These are phyloP conservation scores for Oscheius sp. DNA, from an alignment of 2,888 invertebrate species.

Conservation along the genomic window DNA sequence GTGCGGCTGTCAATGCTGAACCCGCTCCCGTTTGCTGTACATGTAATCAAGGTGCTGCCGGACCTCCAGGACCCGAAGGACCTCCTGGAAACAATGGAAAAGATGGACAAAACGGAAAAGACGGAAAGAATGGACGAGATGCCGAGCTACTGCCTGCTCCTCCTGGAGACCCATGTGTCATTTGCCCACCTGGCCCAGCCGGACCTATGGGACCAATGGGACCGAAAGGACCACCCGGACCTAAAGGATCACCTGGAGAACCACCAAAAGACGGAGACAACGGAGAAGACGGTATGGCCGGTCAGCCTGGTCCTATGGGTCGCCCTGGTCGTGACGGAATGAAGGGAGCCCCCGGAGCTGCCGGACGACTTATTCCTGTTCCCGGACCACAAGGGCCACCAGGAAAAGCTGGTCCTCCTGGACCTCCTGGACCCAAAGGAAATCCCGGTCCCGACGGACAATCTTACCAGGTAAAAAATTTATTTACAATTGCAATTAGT, in stretches of 20 bases:
- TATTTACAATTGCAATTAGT: not conserved
- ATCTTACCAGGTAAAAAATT: slow-evolving; percentile 49
- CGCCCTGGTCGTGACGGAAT: slow-evolving; percentile 61
- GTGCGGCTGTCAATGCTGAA: slow-evolving; percentile 61
- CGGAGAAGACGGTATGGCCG: slow-evolving; percentile 61
- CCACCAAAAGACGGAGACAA: slow-evolving; percentile 57
- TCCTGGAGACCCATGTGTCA: slow-evolving; percentile 61
- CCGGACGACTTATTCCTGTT: slow-evolving; percentile 61
- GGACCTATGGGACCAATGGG: slow-evolving; percentile 60
- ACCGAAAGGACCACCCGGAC: slow-evolving; percentile 67
- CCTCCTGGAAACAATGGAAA: slow-evolving; percentile 63
- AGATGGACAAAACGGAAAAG: slow-evolving; percentile 58
- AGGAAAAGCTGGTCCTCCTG: slow-evolving; percentile 57
- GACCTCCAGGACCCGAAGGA: slow-evolving; percentile 63
- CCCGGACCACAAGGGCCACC: slow-evolving; percentile 62
- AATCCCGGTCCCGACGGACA: slow-evolving; percentile 63
- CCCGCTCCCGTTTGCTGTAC: slow-evolving; percentile 61
- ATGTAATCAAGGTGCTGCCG: slow-evolving; percentile 61
- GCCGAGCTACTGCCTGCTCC: slow-evolving; percentile 59
- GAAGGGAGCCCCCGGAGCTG: slow-evolving; percentile 62
- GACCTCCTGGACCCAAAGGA: slow-evolving; percentile 62
- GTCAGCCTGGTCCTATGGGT: slow-evolving; percentile 62
- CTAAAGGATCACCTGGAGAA: slow-evolving; percentile 66
- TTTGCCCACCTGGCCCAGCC: slow-evolving; percentile 66
- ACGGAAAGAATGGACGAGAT: slow-evolving; percentile 61